Conservation (phyloP, 1,140 invertebrate species). For the Contarinia nasturtii region DNA sequence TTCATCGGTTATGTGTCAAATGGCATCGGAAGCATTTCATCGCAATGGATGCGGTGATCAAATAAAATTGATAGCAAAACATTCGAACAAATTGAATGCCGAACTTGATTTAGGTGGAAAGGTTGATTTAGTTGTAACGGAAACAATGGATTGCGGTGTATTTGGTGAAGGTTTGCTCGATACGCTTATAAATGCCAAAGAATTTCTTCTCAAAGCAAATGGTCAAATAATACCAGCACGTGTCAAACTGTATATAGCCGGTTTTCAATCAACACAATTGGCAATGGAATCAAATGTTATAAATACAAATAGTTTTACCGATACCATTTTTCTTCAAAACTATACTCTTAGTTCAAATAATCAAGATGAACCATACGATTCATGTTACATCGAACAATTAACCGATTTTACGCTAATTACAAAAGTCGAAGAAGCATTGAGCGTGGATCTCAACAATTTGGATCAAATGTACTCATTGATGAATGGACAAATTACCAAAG, state of each 20-base stretch:
- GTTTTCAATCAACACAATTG: conserved; percentile 28
- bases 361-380: conserved; percentile 44
- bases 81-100: conserved; percentile 31
- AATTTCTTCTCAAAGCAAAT: conserved; percentile 29
- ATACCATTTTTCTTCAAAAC: conserved; percentile 13
- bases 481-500: conserved; percentile 22
- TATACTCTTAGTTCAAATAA: conserved; percentile 23
- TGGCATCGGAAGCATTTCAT: conserved; percentile 33
- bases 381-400: conserved; percentile 30
- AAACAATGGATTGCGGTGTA: conserved; percentile 58
- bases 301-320: conserved; percentile 12
- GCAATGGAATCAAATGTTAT: conserved; percentile 22
- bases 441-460: conserved; percentile 44
- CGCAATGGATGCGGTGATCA: conserved; percentile 24
- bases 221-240: conserved; percentile 36
- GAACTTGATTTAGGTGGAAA: conserved; percentile 34
- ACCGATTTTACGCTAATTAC: conserved; percentile 37
- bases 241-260: conserved; percentile 41
- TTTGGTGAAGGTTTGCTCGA: conserved; percentile 53
- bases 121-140: conserved; percentile 46
- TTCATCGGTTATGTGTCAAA: conserved; percentile 36
- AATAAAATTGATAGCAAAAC: conserved; percentile 27
- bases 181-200: conserved; percentile 45
- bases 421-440: conserved; percentile 31
- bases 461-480: conserved; percentile 26